phyloP scores from a whole-genome alignment of 2,113 vertebrate genomes.

The Corythornis vintsioides region DNA sequence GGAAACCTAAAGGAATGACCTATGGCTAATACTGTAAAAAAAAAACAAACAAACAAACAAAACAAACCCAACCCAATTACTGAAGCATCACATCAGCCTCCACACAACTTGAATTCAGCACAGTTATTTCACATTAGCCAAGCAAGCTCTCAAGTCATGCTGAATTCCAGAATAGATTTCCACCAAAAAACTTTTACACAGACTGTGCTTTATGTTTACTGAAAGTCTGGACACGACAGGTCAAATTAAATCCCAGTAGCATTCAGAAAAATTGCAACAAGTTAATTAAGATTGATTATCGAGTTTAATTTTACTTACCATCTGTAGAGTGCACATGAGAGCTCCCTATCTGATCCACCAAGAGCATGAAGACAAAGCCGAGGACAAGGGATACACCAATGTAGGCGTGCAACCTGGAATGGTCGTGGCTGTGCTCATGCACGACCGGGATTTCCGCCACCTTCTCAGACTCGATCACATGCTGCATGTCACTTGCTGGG shows the following conservation, averaged over 20 bases:
- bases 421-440: constrained; percentile 81
- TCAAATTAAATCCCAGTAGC: background rate
- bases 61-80: background rate
- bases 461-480: constrained; percentile 78
- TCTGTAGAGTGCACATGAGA: constrained; percentile 91
- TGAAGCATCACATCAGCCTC: background rate
- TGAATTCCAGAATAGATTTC: background rate
- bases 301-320: constrained; percentile 75
- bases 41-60: too few species aligned
- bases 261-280: background rate
- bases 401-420: constrained; percentile 89
- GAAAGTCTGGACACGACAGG: background rate
- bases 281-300: background rate
- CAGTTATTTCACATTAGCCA: background rate
- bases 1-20: background rate
- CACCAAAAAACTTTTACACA: background rate
- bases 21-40: background rate
- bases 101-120: fast-evolving
- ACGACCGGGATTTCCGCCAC: constrained; percentile 59
- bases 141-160: background rate
- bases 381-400: constrained; percentile 95
- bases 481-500: constrained; percentile 73
- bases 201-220: background rate
- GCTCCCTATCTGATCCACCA: constrained; percentile 96
- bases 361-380: constrained; percentile 97